These are phyloP conservation scores for Drosophila kurseongensis DNA, from an alignment of 1,140 invertebrate species.

Conservation along the genomic window DNA sequence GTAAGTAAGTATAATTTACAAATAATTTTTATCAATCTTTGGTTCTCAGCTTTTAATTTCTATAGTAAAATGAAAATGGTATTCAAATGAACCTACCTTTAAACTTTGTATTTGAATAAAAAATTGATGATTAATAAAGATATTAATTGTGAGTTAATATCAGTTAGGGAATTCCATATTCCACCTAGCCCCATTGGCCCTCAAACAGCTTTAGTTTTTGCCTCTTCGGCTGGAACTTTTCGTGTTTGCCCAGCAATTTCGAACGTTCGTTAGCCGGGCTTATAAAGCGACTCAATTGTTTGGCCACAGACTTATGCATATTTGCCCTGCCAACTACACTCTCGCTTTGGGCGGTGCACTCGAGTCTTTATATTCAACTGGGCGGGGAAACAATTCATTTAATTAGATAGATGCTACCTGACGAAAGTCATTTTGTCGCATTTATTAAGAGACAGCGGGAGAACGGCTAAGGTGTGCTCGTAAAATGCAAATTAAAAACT, in stretches of 20 bases:
- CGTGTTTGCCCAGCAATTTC: constrained; percentile 35
- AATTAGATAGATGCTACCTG: constrained; percentile 15
- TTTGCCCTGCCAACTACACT: constrained; percentile 23
- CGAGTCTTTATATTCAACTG: background rate
- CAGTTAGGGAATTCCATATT: background rate
- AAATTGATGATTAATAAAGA: background rate
- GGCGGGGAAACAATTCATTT: constrained; percentile 18
- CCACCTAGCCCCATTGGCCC: constrained; percentile 9
- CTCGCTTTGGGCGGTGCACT: constrained; percentile 1
- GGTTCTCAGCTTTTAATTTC: too few species aligned
- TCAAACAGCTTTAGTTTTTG: constrained; percentile 15
- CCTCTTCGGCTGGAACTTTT: constrained; percentile 17
- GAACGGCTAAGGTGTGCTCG: constrained; percentile 35
- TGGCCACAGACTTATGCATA: constrained; percentile 16
- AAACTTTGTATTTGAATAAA: too few species aligned
- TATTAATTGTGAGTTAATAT: background rate
- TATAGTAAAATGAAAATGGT: too few species aligned
- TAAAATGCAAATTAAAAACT: constrained; percentile 78
- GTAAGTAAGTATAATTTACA: too few species aligned
- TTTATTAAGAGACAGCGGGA: constrained; percentile 29
- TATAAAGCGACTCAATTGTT: constrained; percentile 20
- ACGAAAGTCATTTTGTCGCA: constrained; percentile 12
- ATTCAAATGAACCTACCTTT: too few species aligned
- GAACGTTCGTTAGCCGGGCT: constrained; percentile 18
- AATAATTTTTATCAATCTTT: too few species aligned